Conservation (phyloP, 2,888 invertebrate species). For the Brachynemurus nebulosus region DNA sequence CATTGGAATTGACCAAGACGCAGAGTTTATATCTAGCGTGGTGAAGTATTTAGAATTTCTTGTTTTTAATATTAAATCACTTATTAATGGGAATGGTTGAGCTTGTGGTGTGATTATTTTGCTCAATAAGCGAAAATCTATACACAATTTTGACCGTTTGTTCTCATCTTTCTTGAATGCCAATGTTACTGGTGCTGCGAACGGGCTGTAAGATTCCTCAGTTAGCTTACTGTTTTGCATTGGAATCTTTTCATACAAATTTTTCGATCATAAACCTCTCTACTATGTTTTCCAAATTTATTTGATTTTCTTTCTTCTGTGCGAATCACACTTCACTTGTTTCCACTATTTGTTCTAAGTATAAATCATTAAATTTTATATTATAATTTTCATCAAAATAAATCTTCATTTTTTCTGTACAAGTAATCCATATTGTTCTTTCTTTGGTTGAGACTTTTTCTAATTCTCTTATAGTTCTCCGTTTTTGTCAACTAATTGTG, state of each 20-base stretch:
- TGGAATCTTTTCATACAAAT: background rate
- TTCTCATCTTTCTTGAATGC: slow-evolving; percentile 18
- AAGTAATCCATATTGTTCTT: too few species aligned
- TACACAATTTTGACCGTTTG: slow-evolving; percentile 22
- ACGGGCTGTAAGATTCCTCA: slow-evolving; percentile 19
- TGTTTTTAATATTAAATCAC: slow-evolving; percentile 23
- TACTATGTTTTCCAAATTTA: background rate
- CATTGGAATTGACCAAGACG: slow-evolving; percentile 24
- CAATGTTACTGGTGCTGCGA: slow-evolving; percentile 18
- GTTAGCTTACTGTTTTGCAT: slow-evolving; percentile 12
- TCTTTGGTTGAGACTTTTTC: too few species aligned
- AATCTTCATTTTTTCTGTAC: too few species aligned
- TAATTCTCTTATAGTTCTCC: too few species aligned
- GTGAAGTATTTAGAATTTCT: slow-evolving; percentile 24
- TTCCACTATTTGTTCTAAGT: too few species aligned
- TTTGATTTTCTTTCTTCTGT: background rate
- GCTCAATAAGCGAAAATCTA: slow-evolving; percentile 23
- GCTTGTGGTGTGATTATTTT: slow-evolving; percentile 24
- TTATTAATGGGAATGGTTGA: slow-evolving; percentile 24
- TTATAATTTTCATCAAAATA: too few species aligned
- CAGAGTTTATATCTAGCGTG: slow-evolving; percentile 23
- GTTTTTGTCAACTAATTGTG: too few species aligned
- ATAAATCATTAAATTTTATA: too few species aligned
- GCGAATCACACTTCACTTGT: too few species aligned
- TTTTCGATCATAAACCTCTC: background rate